phyloP scores from a whole-genome alignment of 2,797 vertebrate species.

The Glyptemys insculpta region DNA sequence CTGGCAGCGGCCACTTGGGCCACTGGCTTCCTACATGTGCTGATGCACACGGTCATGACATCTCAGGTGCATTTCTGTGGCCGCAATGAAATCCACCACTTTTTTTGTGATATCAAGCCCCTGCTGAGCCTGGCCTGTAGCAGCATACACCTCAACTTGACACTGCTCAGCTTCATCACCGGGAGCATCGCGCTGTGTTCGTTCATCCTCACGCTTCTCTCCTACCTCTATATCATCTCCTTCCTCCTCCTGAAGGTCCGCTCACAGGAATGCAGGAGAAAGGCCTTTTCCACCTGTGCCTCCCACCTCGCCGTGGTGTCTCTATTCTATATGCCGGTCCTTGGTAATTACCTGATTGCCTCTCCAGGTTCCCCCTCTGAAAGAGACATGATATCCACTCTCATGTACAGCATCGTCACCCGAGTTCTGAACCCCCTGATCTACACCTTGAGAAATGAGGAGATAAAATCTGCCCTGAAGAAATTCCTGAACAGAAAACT shows the following conservation, averaged over 20 bases:
- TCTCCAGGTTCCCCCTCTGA: background rate
- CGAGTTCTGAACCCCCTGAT: constrained; percentile 45
- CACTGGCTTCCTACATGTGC: background rate
- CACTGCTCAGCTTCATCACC: background rate
- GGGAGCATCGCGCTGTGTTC: background rate
- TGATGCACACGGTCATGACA: background rate
- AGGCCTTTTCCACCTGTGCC: no score
- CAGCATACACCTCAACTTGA: constrained; percentile 1
- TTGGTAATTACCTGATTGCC: constrained; percentile 10
- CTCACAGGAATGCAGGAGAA: no score
- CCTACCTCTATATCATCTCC: constrained; percentile 20
- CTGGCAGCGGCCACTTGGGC: background rate
- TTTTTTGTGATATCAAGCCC: background rate
- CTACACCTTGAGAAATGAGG: constrained; percentile 33
- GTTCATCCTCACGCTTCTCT: constrained; percentile 3
- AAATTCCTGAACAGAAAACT: background rate
- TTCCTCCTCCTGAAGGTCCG: no score
- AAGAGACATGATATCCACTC: background rate
- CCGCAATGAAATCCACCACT: background rate
- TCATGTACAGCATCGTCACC: background rate
- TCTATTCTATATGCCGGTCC: constrained; percentile 31
- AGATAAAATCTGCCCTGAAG: constrained; percentile 7
- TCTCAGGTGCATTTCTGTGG: background rate
- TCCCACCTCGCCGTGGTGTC: constrained; percentile 19
- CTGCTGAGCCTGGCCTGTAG: constrained; percentile 33